A percentile compares a stretch with the other conserved stretches of the same genome.
These are phyloP conservation scores for Coturnix japonica DNA, from an alignment of 2,113 vertebrate species.

Conservation along the genomic window DNA sequence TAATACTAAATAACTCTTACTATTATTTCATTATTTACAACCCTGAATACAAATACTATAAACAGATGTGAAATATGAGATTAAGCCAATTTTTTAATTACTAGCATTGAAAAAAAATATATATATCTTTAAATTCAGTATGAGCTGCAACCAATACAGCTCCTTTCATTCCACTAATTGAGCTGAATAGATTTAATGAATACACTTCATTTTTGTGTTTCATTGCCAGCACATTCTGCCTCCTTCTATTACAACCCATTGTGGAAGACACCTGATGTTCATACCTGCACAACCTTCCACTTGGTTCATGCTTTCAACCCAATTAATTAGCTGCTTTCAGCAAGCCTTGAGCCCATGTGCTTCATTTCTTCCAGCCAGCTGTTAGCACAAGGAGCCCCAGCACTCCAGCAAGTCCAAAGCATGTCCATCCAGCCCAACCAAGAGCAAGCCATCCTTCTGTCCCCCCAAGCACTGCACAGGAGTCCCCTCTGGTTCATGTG, in stretches of 20 bases:
- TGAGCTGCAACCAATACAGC: not conserved
- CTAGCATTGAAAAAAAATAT: slow-evolving; percentile 1
- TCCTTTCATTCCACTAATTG: not conserved
- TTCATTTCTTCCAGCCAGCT: not conserved
- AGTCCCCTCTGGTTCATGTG: fast-evolving
- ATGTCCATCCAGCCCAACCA: not conserved
- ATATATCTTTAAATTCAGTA: slow-evolving; percentile 20
- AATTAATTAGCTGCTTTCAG: not conserved
- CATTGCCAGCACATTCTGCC: slow-evolving; percentile 17
- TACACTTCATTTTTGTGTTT: slow-evolving; percentile 3
- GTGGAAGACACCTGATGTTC: not conserved
- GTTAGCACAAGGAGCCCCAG: not conserved
- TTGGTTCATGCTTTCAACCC: not conserved
- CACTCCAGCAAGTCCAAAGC: not conserved
- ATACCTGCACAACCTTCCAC: not conserved
- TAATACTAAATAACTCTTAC: not conserved
- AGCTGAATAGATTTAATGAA: slow-evolving; percentile 46
- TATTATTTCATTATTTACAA: slow-evolving; percentile 22
- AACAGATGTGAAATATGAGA: not conserved
- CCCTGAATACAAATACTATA: not conserved
- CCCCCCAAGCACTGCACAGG: not conserved
- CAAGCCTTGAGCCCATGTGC: fast-evolving
- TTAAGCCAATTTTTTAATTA: not conserved
- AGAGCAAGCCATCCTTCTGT: not conserved
- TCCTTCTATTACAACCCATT: slow-evolving; percentile 5